Base-by-base conservation (phyloP, 2,888 invertebrate genomes). In the Diabrotica balteata region DNA sequence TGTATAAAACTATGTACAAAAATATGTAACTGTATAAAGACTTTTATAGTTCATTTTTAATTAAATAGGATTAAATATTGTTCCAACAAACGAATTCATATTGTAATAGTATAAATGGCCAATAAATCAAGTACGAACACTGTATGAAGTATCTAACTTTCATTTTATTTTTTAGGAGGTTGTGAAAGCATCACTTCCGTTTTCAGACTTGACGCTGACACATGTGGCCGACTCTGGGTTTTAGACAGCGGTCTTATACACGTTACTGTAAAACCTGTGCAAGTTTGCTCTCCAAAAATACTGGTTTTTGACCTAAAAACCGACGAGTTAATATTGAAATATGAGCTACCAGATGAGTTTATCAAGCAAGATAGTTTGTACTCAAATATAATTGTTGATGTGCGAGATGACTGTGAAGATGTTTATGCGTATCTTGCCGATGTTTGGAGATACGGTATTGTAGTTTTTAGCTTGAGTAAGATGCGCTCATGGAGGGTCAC, bases 161-260 rank as follows among this genome's bases (percentile, higher is more conserved):
- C 4, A 62, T 43, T 49, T n/a, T 63, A 49, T 51, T 11, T 78
- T 79, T 54, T 74, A 86, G 86, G 79, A 54, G 86, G 89, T 66
- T 94, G 94, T 77, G 86, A 87, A 3, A 89, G 91, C 49, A 81
- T 94, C 49, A 91, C 91, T 0, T 94, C 93, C 1, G 93, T 93
- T 0, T 94, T 93, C 78, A 87, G 94, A 42, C 85, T 93, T 55
- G 88, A 88, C 75, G 89, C 90, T 0, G 94, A 94, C 80, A 85
- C 87, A 0, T 94, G 94, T 74, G 90, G 90, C 58, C 87, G 93
- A 50, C 84, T 94, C 6, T 94, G 94, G 94, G 88, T 93, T 0
- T 84, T 94, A 67, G 94, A 94, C 82, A 92, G 93, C 0, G 94
- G 94, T 0, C 90, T 91, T 78, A 88, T 91, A 5, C 88, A 93